phyloP scores from a whole-genome alignment of 2,797 vertebrate species.

The Enteromius radiatus region DNA sequence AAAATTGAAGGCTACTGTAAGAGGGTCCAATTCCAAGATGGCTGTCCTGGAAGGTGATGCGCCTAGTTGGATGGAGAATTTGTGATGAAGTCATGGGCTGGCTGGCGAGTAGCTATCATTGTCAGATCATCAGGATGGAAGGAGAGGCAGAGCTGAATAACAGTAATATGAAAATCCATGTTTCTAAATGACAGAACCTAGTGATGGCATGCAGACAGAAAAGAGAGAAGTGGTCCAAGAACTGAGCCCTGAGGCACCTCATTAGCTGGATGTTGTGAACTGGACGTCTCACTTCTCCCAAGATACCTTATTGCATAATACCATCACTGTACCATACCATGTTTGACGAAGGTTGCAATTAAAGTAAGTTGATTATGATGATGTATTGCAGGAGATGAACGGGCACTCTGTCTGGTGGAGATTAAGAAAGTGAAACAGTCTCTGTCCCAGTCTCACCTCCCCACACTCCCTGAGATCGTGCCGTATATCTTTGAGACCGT shows the following conservation, averaged over 20 bases:
- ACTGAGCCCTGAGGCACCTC: neutral
- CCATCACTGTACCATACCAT: neutral
- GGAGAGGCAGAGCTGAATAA: neutral
- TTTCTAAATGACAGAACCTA: neutral
- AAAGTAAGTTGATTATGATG: neutral
- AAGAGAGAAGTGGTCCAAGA: neutral
- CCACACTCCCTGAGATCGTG: conserved; percentile 90
- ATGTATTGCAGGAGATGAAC: conserved; percentile 86
- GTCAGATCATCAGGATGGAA: neutral
- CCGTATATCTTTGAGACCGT: conserved; percentile 94
- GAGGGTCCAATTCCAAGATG: neutral
- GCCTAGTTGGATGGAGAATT: neutral
- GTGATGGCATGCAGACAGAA: neutral
- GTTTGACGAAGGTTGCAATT: neutral
- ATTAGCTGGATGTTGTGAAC: neutral
- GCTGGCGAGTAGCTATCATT: neutral
- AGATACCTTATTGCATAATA: neutral
- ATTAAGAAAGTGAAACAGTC: conserved; percentile 98
- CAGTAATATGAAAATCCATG: neutral
- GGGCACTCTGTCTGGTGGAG: conserved; percentile 93
- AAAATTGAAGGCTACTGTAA: neutral
- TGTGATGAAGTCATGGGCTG: neutral
- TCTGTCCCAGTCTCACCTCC: conserved; percentile 93
- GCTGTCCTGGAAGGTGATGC: neutral
- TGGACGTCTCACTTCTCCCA: neutral